phyloP scores from a whole-genome alignment of 2,888 invertebrate species.

The Lordiphosa fenestrarum region DNA sequence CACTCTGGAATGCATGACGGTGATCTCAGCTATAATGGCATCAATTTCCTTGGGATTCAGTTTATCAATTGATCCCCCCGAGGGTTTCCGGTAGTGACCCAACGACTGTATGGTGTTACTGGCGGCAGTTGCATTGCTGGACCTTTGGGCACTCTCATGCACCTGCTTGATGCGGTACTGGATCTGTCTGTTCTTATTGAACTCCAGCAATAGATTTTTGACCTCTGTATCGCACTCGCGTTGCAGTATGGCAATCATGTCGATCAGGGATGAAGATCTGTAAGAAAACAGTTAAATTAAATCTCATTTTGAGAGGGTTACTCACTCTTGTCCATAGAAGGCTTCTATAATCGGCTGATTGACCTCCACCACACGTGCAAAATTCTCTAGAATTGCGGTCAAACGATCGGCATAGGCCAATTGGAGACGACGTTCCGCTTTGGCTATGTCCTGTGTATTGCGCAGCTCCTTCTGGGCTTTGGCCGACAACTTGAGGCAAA shows the following conservation, averaged over 20 bases:
- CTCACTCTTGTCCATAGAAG: constrained; percentile 85
- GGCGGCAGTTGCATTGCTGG: constrained; percentile 13
- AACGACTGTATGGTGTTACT: constrained; percentile 54
- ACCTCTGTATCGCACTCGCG: constrained; percentile 88
- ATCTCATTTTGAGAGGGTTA: not conserved
- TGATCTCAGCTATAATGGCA: constrained; percentile 92
- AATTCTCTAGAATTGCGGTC: constrained; percentile 91
- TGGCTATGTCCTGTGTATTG: constrained; percentile 84
- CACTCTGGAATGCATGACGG: constrained; percentile 93
- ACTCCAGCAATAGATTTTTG: constrained; percentile 85
- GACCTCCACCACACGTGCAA: constrained; percentile 91
- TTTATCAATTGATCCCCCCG: constrained; percentile 81
- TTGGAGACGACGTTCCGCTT: constrained; percentile 86
- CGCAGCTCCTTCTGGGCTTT: constrained; percentile 87
- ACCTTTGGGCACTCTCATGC: constrained; percentile 82
- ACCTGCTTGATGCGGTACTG: constrained; percentile 84
- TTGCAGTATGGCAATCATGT: constrained; percentile 87
- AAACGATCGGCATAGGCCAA: constrained; percentile 92
- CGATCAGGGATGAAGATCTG: constrained; percentile 84
- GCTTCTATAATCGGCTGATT: constrained; percentile 94
- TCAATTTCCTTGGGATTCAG: constrained; percentile 92
- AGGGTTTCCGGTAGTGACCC: constrained; percentile 79
- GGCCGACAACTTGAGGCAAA: constrained; percentile 87
- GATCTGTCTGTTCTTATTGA: constrained; percentile 86
- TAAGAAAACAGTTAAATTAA: not conserved